Evolutionary conservation across 2,113 vertebrate genomes (phyloP), one percentile per base, ranked within the genome.

Genomic region (Campylomormyrus tamandua): DNA sequence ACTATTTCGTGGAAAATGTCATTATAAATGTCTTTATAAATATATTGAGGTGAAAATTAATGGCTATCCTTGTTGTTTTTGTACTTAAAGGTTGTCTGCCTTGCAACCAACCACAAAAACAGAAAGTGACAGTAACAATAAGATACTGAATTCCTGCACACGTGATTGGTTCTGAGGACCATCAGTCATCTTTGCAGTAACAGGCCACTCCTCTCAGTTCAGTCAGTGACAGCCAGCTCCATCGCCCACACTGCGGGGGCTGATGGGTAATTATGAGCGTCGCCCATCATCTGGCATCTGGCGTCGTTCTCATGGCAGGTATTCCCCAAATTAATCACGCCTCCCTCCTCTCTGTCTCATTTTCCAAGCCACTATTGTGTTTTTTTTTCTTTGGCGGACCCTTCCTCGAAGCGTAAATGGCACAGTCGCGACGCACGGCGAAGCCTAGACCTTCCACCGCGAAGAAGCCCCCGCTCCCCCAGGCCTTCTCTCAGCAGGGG

Each of bases 311-410:
- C 92, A 96, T 95, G 95, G 95, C 96, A 97, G 95, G 96, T 97
- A 97, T 96, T 96, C 96, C 49, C 95, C 87, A 83, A 96, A 95
- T 96, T 96, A 96, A 97, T 97, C 96, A 96, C 93, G 93, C 95
- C 94, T 93, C 87, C 89, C 66, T 46, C 21, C 49, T 46, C 21
- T n/a, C 49, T 31, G n/a, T 15, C 89, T 49, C 74, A 50, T 27
- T 39, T 87, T 19, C 48, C 39, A 48, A 46, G 45, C 24, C 83
- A 46, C 83, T 45, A 77, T 58, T 70, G 58, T 53, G n/a, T 70
- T 70, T 3, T 66, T 31, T 48, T 88, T 83, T 42, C 31, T 35
- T 42, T 8, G 74, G 74, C 1, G 93, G 95, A 94, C 92, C 91
- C 90, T 87, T 90, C 84, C 94, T 95, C 95, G 92, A 93, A 95